phyloP scores from a whole-genome alignment of 2,888 invertebrate genomes.

The Pocota personata region DNA sequence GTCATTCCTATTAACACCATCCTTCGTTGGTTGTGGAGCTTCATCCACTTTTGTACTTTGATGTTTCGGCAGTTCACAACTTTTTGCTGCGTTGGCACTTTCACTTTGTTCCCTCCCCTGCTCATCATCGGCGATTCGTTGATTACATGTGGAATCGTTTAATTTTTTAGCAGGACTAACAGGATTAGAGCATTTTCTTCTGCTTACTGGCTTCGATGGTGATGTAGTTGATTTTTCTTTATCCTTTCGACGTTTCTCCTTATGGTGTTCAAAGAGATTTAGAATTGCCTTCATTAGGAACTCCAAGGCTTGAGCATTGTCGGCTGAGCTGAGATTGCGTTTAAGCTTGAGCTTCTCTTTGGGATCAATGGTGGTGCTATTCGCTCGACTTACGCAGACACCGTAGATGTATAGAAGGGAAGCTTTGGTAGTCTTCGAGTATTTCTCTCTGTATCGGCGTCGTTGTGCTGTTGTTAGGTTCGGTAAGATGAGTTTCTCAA shows the following conservation, averaged over 20 bases:
- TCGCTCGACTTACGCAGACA: conserved; percentile 75
- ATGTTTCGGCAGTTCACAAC: conserved; percentile 54
- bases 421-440: conserved; percentile 74
- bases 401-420: conserved; percentile 79
- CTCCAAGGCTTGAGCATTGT: conserved; percentile 79
- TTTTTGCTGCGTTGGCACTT: conserved; percentile 75
- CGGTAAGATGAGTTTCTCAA: conserved; percentile 80
- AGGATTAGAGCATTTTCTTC: conserved; percentile 33
- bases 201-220: neutral
- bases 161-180: conserved; percentile 51
- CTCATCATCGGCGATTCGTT: conserved; percentile 25
- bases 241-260: conserved; percentile 43
- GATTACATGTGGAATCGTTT: conserved; percentile 54
- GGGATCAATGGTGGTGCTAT: conserved; percentile 38
- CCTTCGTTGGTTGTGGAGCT: conserved; percentile 9
- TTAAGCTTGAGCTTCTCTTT: conserved; percentile 78
- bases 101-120: conserved; percentile 57
- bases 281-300: conserved; percentile 79
- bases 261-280: conserved; percentile 78
- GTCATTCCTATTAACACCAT: conserved; percentile 38
- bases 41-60: conserved; percentile 61
- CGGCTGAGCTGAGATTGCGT: conserved; percentile 77
- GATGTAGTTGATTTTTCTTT: conserved; percentile 25
- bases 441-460: conserved; percentile 77
- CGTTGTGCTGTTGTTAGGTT: conserved; percentile 76